These are phyloP conservation scores for Zaprionus kolodkinae DNA, from an alignment of 1,140 invertebrate species.

Conservation along the genomic window DNA sequence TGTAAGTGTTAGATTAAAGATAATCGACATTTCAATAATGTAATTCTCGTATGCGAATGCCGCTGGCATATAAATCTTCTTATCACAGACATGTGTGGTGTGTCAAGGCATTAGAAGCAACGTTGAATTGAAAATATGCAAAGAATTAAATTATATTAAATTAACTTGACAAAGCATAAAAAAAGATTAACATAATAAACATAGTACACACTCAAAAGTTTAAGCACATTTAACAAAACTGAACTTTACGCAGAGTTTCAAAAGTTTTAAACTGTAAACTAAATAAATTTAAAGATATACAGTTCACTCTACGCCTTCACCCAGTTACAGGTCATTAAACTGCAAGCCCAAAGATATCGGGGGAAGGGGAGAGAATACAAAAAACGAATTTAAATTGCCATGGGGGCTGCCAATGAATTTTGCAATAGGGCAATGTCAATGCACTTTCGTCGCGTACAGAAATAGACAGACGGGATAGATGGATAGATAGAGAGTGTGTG, in stretches of 20 bases:
- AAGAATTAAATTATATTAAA: conserved; percentile 18
- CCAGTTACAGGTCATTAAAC: conserved; percentile 26
- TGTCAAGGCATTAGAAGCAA: conserved; percentile 21
- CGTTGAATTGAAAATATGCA: conserved; percentile 17
- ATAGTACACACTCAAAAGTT: too few species aligned
- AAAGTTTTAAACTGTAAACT: background rate
- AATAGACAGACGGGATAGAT: conserved; percentile 30
- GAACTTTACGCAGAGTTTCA: background rate
- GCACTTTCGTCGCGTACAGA: conserved; percentile 58
- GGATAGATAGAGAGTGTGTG: background rate
- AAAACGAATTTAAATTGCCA: conserved; percentile 71
- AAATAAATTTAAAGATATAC: background rate
- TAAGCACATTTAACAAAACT: background rate
- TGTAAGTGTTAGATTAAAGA: conserved; percentile 72
- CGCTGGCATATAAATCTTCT: conserved; percentile 31
- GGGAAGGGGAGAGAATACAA: conserved; percentile 38
- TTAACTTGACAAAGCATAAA: background rate
- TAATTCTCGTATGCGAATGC: conserved; percentile 38
- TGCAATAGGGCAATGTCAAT: conserved; percentile 75
- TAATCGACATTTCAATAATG: conserved; percentile 77
- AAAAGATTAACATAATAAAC: too few species aligned
- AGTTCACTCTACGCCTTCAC: background rate
- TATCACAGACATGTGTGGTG: conserved; percentile 13
- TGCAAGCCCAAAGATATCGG: conserved; percentile 20
- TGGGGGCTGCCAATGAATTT: conserved; percentile 71